phyloP scores from a whole-genome alignment of 2,888 invertebrate species.

The Xylota segnis region DNA sequence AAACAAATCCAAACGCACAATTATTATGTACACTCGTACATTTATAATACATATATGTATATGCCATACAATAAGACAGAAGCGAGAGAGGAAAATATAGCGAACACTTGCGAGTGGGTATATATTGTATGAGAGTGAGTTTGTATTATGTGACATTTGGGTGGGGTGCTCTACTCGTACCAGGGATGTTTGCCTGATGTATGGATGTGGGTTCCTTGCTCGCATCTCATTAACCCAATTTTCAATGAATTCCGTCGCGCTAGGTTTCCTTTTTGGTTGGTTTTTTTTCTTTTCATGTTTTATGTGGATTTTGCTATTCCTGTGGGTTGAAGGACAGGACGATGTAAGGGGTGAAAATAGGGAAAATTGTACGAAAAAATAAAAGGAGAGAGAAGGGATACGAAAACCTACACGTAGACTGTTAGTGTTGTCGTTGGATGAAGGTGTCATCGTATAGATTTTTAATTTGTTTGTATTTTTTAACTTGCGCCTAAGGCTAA shows the following conservation, averaged over 20 bases:
- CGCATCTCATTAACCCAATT: conserved; percentile 73
- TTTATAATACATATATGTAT: background rate
- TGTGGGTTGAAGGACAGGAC: conserved; percentile 43
- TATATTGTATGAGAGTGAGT: conserved; percentile 8
- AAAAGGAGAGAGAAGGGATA: background rate
- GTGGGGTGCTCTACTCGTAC: conserved; percentile 26
- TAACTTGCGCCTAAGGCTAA: too few species aligned
- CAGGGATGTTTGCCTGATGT: conserved; percentile 49
- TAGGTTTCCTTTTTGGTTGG: conserved; percentile 41
- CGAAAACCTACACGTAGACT: conserved; percentile 6
- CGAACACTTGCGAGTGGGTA: conserved; percentile 1
- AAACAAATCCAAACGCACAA: background rate
- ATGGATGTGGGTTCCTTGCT: conserved; percentile 53
- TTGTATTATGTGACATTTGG: conserved; percentile 43
- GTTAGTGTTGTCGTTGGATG: conserved; percentile 1
- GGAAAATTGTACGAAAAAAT: conserved; percentile 18
- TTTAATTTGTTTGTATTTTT: background rate
- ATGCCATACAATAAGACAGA: background rate
- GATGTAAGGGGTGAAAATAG: conserved; percentile 16
- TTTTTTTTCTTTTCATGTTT: conserved; percentile 26
- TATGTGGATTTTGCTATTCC: conserved; percentile 31
- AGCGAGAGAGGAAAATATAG: conserved; percentile 2
- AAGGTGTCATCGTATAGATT: background rate
- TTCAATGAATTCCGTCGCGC: conserved; percentile 68
- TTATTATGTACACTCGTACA: background rate